Evolutionary conservation across 2,113 vertebrate genomes (phyloP).

Genomic region (Columba livia): DNA sequence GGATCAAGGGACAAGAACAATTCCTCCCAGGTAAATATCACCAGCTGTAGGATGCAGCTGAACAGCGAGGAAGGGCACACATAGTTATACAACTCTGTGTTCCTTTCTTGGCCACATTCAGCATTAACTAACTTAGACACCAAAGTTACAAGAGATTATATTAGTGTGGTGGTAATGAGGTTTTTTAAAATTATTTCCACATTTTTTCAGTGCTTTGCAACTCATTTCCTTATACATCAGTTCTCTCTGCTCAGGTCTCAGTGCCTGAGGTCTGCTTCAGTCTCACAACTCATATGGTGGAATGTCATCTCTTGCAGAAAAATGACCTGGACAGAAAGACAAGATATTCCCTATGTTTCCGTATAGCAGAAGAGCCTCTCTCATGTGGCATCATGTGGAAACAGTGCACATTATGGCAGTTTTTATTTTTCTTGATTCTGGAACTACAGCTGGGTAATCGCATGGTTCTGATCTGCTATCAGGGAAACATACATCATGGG

Average conservation of each 20-base stretch:
- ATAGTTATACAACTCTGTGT: background rate
- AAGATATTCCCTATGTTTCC: background rate
- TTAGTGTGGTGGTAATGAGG: background rate
- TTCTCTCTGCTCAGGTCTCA: background rate
- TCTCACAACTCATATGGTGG: accelerated
- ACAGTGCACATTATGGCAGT: background rate
- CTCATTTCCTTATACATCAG: background rate
- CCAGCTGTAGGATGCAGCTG: background rate
- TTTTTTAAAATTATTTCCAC: background rate
- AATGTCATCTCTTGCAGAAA: background rate
- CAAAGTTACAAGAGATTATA: background rate
- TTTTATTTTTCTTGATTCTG: background rate
- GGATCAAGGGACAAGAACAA: background rate
- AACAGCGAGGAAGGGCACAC: background rate
- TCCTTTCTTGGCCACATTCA: background rate
- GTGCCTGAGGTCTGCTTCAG: background rate
- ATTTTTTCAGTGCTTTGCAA: background rate
- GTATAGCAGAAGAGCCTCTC: background rate
- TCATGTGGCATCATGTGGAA: accelerated
- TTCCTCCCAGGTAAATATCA: background rate
- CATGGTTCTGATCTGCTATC: background rate
- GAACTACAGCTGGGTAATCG: background rate
- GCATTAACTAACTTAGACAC: background rate
- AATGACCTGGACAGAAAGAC: background rate
- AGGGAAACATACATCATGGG: background rate